Evolutionary conservation across 1,140 invertebrate genomes (phyloP), one percentile per base, ranked within the genome.

Genomic region (Pseudachorutes palmiensis): DNA sequence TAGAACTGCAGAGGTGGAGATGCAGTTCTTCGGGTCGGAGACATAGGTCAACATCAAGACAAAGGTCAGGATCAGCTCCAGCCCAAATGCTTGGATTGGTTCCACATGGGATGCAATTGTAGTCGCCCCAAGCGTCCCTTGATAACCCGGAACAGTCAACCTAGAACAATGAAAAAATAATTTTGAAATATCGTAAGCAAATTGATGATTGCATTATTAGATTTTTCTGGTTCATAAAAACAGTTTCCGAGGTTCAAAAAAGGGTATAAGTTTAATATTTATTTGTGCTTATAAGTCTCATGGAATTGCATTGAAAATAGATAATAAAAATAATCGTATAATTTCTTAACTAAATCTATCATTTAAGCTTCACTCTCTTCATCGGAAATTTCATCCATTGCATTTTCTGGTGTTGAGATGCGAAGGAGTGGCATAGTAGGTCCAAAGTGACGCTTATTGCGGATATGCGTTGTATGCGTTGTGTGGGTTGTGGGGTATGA

Each of bases 31-130:
- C 9, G 76, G 72, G n/a, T 77, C 79, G 16, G 82, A 78, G 64
- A 81, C 78, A 36, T 80, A 78, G 12, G 81, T 80, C 51, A 82
- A 78, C 1, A 80, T 79, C 19, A 82, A 74, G 3, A 83, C 68
- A 69, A 82, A 82, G 14, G 79, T 81, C 26, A 82, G 76, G 33
- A 82, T 74, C 24, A 81, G 70, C 73, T 83, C 82, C 22, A 83
- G 73, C 1, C 76, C 78, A 71, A 82, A 79, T 0, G 76, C 81
- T 72, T 83, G 81, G 60, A 74, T 70, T 2, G 58, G 72, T 24
- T 28, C 71, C 49, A 66, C 72, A 29, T 73, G 65, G 1, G 75
- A 64, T 41, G 76, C 74, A 12, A 75, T 72, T n/a, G 70, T 62
- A 1, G 73, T 75, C 12, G 75, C 72, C 22, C 76, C 77, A 22